These are phyloP conservation scores for Orientallactaga bullata DNA, from an alignment of 2,113 vertebrate genomes.

Conservation along the genomic window DNA sequence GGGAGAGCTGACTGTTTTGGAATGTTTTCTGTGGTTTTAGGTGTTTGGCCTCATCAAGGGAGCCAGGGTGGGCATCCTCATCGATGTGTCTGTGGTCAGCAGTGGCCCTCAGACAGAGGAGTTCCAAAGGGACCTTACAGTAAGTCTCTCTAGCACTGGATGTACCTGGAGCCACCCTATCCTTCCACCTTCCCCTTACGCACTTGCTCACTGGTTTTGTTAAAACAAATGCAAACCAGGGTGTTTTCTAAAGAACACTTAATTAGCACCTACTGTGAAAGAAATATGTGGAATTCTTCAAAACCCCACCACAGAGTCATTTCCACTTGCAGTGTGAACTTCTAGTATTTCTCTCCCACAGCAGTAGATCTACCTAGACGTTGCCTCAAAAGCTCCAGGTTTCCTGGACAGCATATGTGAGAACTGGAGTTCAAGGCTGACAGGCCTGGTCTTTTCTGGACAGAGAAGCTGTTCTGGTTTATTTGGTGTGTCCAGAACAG, in stretches of 20 bases:
- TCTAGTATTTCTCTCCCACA: constrained; percentile 6
- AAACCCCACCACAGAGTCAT: neutral
- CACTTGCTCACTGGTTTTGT: neutral
- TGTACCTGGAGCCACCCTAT: neutral
- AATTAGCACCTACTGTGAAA: neutral
- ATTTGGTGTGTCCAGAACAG: neutral
- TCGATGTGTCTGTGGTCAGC: constrained; percentile 84
- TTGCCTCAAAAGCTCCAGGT: neutral
- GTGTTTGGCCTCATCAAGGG: constrained; percentile 90
- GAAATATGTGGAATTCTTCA: neutral
- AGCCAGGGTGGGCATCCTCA: constrained; percentile 85
- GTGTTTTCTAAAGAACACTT: constrained; percentile 22
- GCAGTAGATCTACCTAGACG: neutral
- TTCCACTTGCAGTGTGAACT: neutral
- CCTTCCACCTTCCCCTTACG: too few relatives aligned
- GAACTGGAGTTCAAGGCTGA: accelerated
- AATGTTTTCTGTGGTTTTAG: constrained; percentile 78
- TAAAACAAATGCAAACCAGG: neutral
- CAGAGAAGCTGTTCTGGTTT: neutral
- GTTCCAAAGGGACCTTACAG: constrained; percentile 88
- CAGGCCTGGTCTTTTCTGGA: neutral
- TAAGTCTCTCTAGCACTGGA: constrained; percentile 77
- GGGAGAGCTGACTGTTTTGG: neutral
- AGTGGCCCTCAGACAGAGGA: constrained; percentile 78
- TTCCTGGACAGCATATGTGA: neutral